A percentile compares a stretch with the other conserved stretches of the same genome.
phyloP scores from a whole-genome alignment of 2,113 vertebrate species.

The Eidolon helvum region DNA sequence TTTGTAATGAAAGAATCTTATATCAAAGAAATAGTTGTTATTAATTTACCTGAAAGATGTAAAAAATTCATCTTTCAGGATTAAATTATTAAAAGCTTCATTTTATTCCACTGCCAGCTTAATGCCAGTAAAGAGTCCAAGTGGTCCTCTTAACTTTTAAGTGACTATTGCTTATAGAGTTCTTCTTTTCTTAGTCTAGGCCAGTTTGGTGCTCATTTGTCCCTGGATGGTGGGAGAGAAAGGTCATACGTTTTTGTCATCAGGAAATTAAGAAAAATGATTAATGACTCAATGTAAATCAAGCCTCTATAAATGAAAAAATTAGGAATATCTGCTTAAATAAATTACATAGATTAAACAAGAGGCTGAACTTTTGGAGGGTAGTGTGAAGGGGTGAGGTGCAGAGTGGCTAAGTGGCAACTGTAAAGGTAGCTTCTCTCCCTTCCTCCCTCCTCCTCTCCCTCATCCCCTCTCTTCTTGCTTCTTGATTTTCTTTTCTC shows the following conservation, averaged over 20 bases:
- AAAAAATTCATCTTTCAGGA: not conserved
- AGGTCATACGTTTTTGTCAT: not conserved
- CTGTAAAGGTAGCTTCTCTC: not conserved
- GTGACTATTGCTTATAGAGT: not conserved
- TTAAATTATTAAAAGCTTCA: slow-evolving; percentile 16
- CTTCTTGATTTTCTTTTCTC: not conserved
- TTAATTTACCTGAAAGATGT: slow-evolving; percentile 16
- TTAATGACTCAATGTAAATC: not conserved
- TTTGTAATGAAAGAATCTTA: not conserved
- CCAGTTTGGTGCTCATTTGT: not conserved
- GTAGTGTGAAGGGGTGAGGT: not conserved
- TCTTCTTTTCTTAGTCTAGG: not conserved
- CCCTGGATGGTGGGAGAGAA: not conserved
- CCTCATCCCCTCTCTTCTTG: not conserved
- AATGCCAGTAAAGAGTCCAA: not conserved
- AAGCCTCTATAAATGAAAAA: not conserved
- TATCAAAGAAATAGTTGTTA: not conserved
- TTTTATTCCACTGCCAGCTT: not conserved
- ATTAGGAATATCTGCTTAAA: not conserved
- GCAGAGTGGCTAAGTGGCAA: not conserved
- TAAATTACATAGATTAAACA: not conserved
- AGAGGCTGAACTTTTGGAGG: not conserved
- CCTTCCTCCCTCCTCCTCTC: accelerated
- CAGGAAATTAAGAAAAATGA: not conserved
- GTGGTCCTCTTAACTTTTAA: not conserved